These are phyloP conservation scores for Crambe crambe DNA, from an alignment of 37 sponge, comb jelly and placozoan genomes.

Conservation along the genomic window DNA sequence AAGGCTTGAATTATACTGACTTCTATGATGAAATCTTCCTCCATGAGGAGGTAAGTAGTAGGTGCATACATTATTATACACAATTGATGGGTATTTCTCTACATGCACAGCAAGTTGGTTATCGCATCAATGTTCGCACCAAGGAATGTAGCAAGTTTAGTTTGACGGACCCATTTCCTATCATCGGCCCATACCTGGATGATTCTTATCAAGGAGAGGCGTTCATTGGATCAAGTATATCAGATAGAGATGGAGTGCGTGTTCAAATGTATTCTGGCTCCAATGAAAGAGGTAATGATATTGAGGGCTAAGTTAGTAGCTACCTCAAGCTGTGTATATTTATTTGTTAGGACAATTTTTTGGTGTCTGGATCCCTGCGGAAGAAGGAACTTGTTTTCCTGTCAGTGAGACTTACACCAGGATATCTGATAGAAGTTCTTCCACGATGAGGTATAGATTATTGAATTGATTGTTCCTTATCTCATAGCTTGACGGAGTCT, in stretches of 20 bases:
- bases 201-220: conserved; percentile 34
- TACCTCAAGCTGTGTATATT: too few species aligned
- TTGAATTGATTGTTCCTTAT: neutral
- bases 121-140: conserved; percentile 42
- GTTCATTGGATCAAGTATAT: conserved; percentile 48
- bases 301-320: too few species aligned
- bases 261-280: conserved; percentile 17
- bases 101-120: conserved; percentile 38
- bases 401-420: neutral
- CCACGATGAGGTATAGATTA: neutral
- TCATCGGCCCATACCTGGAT: conserved; percentile 21
- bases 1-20: neutral
- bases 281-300: conserved; percentile 10
- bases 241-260: conserved; percentile 19
- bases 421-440: neutral
- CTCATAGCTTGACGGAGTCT: too few species aligned
- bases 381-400: conserved; percentile 2
- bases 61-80: too few species aligned
- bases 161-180: conserved; percentile 27
- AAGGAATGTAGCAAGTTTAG: conserved; percentile 22
- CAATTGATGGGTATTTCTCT: neutral
- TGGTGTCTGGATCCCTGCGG: neutral
- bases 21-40: conserved; percentile 29
- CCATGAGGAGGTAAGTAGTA: conserved; percentile 13
- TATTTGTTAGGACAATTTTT: neutral